Evolutionary conservation across 2,888 invertebrate species (phyloP).

Genomic region (Drosophila prostipennis): DNA sequence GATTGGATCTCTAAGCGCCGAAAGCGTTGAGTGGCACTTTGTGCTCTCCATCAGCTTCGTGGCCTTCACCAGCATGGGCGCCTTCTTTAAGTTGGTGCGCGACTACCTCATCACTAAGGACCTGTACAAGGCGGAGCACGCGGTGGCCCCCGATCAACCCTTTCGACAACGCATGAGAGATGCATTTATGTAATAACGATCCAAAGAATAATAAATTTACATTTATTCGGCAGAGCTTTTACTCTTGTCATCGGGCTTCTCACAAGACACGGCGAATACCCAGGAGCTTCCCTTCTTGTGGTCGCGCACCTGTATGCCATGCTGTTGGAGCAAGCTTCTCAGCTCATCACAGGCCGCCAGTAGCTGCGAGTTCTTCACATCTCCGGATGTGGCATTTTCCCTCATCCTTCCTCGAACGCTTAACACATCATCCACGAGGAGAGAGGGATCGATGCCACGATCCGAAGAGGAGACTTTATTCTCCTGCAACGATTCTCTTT

Average conservation of each 20-base stretch:
- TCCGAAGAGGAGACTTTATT: not conserved
- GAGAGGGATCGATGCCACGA: slow-evolving; percentile 28
- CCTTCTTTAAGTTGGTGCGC: slow-evolving; percentile 94
- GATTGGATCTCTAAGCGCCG: slow-evolving; percentile 90
- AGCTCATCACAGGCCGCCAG: slow-evolving; percentile 88
- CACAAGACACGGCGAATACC: slow-evolving; percentile 76
- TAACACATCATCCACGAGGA: slow-evolving; percentile 87
- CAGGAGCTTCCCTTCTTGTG: slow-evolving; percentile 87
- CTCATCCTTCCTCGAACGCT: slow-evolving; percentile 85
- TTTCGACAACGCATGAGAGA: slow-evolving; percentile 34
- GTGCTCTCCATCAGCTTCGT: slow-evolving; percentile 93
- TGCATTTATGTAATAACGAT: slow-evolving; percentile 37
- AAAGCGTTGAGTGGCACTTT: slow-evolving; percentile 95
- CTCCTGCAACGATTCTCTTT: slow-evolving; percentile 7
- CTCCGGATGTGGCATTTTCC: slow-evolving; percentile 12
- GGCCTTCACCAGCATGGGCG: slow-evolving; percentile 95
- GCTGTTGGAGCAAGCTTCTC: slow-evolving; percentile 87
- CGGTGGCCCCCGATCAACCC: slow-evolving; percentile 28
- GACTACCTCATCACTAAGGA: slow-evolving; percentile 94
- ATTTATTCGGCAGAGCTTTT: slow-evolving; percentile 17
- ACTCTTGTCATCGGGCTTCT: slow-evolving; percentile 36
- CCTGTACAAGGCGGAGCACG: slow-evolving; percentile 86
- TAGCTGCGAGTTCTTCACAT: slow-evolving; percentile 86
- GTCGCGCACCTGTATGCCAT: slow-evolving; percentile 89
- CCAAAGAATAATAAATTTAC: slow-evolving; percentile 1